phyloP scores from a whole-genome alignment of 1,140 invertebrate species.

The Megathymus violae region DNA sequence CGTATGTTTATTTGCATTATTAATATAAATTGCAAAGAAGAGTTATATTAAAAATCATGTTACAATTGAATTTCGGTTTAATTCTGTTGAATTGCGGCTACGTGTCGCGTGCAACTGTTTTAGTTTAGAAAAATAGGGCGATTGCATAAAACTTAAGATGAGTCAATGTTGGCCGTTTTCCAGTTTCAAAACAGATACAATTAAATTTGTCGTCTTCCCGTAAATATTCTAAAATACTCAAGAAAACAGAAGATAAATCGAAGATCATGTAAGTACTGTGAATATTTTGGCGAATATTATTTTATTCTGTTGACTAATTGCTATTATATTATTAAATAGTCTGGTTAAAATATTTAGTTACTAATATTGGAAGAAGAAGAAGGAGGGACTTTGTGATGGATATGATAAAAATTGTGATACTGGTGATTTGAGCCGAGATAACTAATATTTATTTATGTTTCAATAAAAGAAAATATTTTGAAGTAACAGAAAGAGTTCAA shows the following conservation, averaged over 20 bases:
- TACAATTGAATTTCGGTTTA: neutral
- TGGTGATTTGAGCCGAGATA: too few relatives aligned
- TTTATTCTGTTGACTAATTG: too few relatives aligned
- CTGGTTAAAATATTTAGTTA: too few relatives aligned
- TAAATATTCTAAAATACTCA: constrained; percentile 45
- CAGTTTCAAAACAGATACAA: constrained; percentile 69
- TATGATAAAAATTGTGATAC: too few relatives aligned
- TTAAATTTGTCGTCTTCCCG: constrained; percentile 62
- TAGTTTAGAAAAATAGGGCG: constrained; percentile 80
- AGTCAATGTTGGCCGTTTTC: constrained; percentile 70
- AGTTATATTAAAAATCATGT: neutral
- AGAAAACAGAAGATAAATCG: constrained; percentile 24
- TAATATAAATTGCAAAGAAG: too few relatives aligned
- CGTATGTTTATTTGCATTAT: too few relatives aligned
- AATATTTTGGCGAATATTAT: neutral
- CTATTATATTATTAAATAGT: too few relatives aligned
- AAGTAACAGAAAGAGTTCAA: too few relatives aligned
- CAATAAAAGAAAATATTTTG: too few relatives aligned
- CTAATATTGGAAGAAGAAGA: too few relatives aligned
- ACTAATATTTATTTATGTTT: too few relatives aligned
- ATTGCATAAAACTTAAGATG: constrained; percentile 79
- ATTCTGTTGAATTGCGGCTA: constrained; percentile 36
- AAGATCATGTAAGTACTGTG: neutral
- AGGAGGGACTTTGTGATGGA: too few relatives aligned
- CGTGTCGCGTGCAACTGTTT: constrained; percentile 72